phyloP scores from a whole-genome alignment of 2,113 vertebrate species.

The Macaca mulatta region DNA sequence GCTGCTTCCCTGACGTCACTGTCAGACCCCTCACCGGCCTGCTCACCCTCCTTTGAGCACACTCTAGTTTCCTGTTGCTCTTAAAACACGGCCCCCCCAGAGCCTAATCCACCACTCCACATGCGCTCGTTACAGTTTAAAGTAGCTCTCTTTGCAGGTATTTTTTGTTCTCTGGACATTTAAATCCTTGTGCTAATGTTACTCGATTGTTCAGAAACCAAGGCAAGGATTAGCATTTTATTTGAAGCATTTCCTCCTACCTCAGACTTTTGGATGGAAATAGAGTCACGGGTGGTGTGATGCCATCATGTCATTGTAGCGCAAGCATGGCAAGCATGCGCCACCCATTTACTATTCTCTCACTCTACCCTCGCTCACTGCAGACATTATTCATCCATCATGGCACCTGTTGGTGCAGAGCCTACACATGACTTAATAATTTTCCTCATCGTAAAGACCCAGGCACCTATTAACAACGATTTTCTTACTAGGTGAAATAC shows the following conservation, averaged over 20 bases:
- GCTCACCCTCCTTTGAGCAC: neutral
- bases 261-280: neutral
- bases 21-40: neutral
- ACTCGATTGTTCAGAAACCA: neutral
- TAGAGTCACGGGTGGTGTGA: neutral
- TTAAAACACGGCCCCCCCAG: neutral
- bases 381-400: neutral
- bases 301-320: neutral
- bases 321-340: neutral
- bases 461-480: neutral
- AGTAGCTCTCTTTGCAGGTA: neutral
- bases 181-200: neutral
- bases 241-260: neutral
- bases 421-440: neutral
- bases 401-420: neutral
- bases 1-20: neutral
- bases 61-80: neutral
- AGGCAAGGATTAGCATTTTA: neutral
- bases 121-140: neutral
- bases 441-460: conserved; percentile 2
- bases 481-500: neutral
- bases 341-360: too few species aligned
- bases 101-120: fast-evolving
- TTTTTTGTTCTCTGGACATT: neutral
- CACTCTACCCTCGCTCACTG: fast-evolving